Conservation (phyloP, 2,888 invertebrate species). For the Hypselothyrea guttata region DNA sequence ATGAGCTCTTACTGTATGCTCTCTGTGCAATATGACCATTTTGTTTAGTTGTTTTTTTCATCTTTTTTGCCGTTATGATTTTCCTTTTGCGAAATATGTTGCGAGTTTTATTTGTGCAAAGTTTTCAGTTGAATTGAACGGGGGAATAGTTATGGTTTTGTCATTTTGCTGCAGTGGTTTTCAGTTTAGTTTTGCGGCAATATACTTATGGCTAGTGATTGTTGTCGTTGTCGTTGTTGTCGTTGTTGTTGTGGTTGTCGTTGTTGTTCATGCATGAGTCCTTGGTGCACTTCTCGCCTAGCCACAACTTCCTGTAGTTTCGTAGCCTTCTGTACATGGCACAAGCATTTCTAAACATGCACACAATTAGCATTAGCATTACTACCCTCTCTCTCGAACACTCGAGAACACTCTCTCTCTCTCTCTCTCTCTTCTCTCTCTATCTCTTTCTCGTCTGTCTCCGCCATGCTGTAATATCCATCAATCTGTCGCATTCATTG, state of each 20-base stretch:
- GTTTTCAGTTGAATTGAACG: slow-evolving; percentile 10
- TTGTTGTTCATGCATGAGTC: slow-evolving; percentile 37
- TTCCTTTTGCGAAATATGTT: too few relatives aligned
- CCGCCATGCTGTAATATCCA: too few relatives aligned
- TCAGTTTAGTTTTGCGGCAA: slow-evolving; percentile 6
- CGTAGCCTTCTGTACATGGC: too few relatives aligned
- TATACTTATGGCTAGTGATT: neutral
- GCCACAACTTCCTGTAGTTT: slow-evolving; percentile 15
- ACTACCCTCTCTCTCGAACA: slow-evolving; percentile 1
- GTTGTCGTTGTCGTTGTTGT: slow-evolving; percentile 7
- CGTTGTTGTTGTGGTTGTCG: slow-evolving; percentile 1
- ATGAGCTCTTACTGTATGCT: slow-evolving; percentile 6
- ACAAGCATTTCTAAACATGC: neutral
- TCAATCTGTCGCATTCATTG: too few relatives aligned
- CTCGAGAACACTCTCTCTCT: neutral
- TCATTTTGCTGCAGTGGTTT: slow-evolving; percentile 11
- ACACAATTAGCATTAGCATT: slow-evolving; percentile 1
- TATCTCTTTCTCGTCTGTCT: neutral
- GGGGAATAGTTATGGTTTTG: slow-evolving; percentile 7
- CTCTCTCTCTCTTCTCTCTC: neutral
- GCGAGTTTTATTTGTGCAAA: slow-evolving; percentile 10
- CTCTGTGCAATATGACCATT: slow-evolving; percentile 27
- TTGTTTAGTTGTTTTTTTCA: neutral
- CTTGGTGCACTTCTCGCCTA: slow-evolving; percentile 7
- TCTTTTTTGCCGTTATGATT: neutral